These are phyloP conservation scores for Adineta ricciae DNA, from an alignment of 2,888 invertebrate genomes.

Conservation along the genomic window DNA sequence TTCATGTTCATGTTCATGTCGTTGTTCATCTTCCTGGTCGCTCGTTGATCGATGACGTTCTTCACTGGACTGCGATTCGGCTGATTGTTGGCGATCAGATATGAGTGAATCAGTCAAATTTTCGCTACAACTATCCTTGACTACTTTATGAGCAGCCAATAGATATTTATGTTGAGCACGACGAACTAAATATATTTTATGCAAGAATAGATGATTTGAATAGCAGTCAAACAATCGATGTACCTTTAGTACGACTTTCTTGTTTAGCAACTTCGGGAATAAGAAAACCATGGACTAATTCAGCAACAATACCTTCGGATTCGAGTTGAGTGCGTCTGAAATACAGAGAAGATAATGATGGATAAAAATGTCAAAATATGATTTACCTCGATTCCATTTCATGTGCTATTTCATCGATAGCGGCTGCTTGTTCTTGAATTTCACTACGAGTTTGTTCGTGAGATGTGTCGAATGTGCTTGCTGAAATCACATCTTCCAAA, in stretches of 20 bases:
- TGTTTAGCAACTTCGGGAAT: slow-evolving; percentile 47
- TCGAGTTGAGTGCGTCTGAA: slow-evolving; percentile 45
- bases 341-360: slow-evolving; percentile 23
- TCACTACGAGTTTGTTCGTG: slow-evolving; percentile 55
- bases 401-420: slow-evolving; percentile 56
- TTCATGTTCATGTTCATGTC: neutral
- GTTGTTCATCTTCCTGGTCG: neutral
- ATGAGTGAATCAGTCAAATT: neutral
- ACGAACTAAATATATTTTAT: neutral
- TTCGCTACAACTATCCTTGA: neutral
- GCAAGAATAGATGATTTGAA: too few relatives aligned
- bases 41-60: neutral
- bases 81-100: neutral
- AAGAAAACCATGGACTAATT: slow-evolving; percentile 52
- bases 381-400: slow-evolving; percentile 48
- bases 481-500: slow-evolving; percentile 49
- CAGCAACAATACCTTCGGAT: slow-evolving; percentile 51
- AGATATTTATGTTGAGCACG: slow-evolving; percentile 3
- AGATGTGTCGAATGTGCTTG: slow-evolving; percentile 57
- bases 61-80: neutral
- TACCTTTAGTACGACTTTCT: slow-evolving; percentile 28
- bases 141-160: neutral
- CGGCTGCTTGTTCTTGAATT: slow-evolving; percentile 54
- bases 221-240: neutral
- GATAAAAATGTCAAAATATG: neutral